Percentiles rank a stretch among this genome's conserved stretches.
Evolutionary conservation across 2,113 vertebrate species (phyloP).

Genomic region (Cyprinodon tularosa): DNA sequence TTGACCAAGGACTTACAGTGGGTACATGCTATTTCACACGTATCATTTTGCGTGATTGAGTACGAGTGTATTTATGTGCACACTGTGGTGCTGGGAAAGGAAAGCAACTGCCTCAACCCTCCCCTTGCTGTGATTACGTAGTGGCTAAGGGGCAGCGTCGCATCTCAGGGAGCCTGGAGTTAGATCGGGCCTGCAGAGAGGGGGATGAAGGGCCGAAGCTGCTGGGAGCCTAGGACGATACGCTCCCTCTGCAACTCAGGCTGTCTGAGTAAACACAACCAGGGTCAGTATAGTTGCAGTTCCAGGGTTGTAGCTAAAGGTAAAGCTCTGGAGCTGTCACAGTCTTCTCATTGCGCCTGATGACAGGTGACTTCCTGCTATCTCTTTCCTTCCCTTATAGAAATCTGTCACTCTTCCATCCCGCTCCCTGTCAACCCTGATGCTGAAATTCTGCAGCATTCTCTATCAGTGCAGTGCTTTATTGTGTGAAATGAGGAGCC

Average conservation of each 20-base stretch:
- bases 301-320: conserved; percentile 39
- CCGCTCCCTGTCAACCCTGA: conserved; percentile 23
- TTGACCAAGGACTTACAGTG: conserved; percentile 44
- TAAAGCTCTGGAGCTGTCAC: conserved; percentile 52
- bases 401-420: conserved; percentile 47
- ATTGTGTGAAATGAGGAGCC: conserved; percentile 29
- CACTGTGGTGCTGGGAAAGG: conserved; percentile 71
- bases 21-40: conserved; percentile 24
- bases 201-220: conserved; percentile 94
- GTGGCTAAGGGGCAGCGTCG: conserved; percentile 54
- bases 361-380: conserved; percentile 48
- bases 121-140: conserved; percentile 73
- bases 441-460: conserved; percentile 39
- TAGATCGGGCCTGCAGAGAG: conserved; percentile 70
- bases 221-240: conserved; percentile 89
- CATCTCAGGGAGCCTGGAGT: conserved; percentile 61
- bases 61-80: conserved; percentile 46
- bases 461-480: conserved; percentile 33
- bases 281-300: conserved; percentile 85
- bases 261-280: conserved; percentile 92
- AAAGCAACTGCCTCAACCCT: conserved; percentile 58
- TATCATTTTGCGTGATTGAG: conserved; percentile 28
- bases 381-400: conserved; percentile 60
- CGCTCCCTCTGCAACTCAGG: conserved; percentile 92
- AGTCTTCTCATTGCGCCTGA: conserved; percentile 48